Conservation (phyloP, 2,888 invertebrate genomes). For the Andrena bucephala region DNA sequence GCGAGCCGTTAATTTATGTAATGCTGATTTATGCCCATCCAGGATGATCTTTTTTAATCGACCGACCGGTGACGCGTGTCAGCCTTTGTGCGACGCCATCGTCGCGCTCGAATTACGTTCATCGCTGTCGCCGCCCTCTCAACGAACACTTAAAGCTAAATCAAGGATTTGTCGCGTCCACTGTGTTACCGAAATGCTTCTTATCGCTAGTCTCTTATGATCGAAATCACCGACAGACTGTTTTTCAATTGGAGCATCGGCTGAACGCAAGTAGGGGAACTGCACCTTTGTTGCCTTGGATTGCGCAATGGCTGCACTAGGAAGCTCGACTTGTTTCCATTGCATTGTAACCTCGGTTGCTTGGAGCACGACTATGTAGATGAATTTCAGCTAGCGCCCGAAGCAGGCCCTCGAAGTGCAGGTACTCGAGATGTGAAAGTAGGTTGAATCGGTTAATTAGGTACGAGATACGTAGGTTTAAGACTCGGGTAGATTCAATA, state of each 20-base stretch:
- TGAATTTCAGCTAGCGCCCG: constrained; percentile 4
- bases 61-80: constrained; percentile 56
- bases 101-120: constrained; percentile 62
- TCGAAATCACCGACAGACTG: constrained; percentile 5
- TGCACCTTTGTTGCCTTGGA: constrained; percentile 5
- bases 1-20: constrained; percentile 78
- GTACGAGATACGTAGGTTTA: neutral
- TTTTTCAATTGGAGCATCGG: constrained; percentile 14
- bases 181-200: neutral
- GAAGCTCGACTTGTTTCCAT: constrained; percentile 3
- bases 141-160: constrained; percentile 31
- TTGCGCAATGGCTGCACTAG: neutral
- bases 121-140: constrained; percentile 30
- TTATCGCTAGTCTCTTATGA: neutral
- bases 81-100: constrained; percentile 55
- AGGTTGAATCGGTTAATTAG: constrained; percentile 32
- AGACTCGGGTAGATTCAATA: neutral
- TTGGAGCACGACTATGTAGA: constrained; percentile 10
- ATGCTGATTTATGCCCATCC: constrained; percentile 77
- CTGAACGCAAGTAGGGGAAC: neutral
- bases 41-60: constrained; percentile 70
- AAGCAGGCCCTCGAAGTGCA: neutral
- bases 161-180: constrained; percentile 41
- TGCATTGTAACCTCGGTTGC: neutral
- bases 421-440: constrained; percentile 16